Conservation (phyloP, 2,888 invertebrate genomes). For the Troilus luridus region DNA sequence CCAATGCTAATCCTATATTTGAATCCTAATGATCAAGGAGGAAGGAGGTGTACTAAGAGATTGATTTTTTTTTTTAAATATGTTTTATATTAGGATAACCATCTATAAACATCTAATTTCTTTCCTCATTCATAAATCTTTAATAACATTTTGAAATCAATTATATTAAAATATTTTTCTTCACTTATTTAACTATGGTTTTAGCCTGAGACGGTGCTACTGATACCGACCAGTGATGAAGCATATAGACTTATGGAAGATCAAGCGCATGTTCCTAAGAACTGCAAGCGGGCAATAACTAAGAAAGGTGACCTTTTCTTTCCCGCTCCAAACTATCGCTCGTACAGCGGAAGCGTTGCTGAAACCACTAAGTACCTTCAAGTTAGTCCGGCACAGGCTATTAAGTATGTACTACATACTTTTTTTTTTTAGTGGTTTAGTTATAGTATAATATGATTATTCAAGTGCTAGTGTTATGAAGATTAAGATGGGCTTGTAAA, state of each 20-base stretch:
- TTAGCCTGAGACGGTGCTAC: conserved; percentile 79
- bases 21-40: too few relatives aligned
- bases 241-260: conserved; percentile 81
- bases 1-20: too few relatives aligned
- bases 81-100: too few relatives aligned
- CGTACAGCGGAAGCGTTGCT: conserved; percentile 71
- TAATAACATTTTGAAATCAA: conserved; percentile 66
- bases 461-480: too few relatives aligned
- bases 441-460: neutral
- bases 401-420: conserved; percentile 70
- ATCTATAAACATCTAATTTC: too few relatives aligned
- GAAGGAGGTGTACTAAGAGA: too few relatives aligned
- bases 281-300: conserved; percentile 79
- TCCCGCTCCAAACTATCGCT: conserved; percentile 84
- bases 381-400: conserved; percentile 77
- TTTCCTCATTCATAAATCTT: too few relatives aligned
- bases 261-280: conserved; percentile 76
- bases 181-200: conserved; percentile 69
- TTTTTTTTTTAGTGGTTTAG: conserved; percentile 24
- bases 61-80: too few relatives aligned
- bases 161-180: too few relatives aligned
- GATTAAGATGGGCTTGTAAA: too few relatives aligned
- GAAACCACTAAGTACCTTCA: conserved; percentile 75
- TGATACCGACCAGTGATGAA: conserved; percentile 79
- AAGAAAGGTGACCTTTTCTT: conserved; percentile 78